Base-by-base conservation (phyloP, 2,888 invertebrate genomes). In the Eupithecia centaureata region DNA sequence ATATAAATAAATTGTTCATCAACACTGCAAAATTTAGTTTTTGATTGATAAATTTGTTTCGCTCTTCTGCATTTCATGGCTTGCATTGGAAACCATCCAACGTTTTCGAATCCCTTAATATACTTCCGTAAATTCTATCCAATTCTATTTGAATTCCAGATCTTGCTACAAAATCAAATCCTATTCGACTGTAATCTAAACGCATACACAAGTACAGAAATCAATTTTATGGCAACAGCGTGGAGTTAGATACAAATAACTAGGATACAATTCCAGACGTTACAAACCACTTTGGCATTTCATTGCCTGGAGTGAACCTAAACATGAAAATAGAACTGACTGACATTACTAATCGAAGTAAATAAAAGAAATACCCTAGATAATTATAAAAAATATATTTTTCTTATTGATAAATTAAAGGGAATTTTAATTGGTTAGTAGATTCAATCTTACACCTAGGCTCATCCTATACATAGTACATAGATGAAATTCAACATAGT, bases 61-160 rank as follows among this genome's bases (percentile, higher is more conserved):
- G 67, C 35, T 68, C 67, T 74, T 77, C 74, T 68, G 72, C 70
- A 75, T 74, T 76, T 74, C 74, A 79, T 76, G 76, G 68, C 72
- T 72, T 72, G 72, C 63, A 70, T 79, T 81, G 82, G 82, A 79
- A 38, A 64, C 70, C 68, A 35, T 77, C 80, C 82, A 80, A 81
- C 66, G 67, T 33, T 77, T 74, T 75, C 76, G 73, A 76, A 77
- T 75, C 70, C 72, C 70, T 69, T 75, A 72, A 75, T 78, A 76
- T 73, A 68, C 65, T 71, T 68, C 61, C 67, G 63, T 68, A 73
- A 73, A 77, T 66, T 70, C 61, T 58, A 47, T 64, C 47, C 52
- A 47, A 61, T 65, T 74, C 68, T 61, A 73, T 74, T 73, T 72
- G 63, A 65, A 71, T 73, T 65, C 69, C 68, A 68, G 68, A 75